These are phyloP conservation scores for Eurytoma adleriae DNA, from an alignment of 2,888 invertebrate species.

Conservation along the genomic window DNA sequence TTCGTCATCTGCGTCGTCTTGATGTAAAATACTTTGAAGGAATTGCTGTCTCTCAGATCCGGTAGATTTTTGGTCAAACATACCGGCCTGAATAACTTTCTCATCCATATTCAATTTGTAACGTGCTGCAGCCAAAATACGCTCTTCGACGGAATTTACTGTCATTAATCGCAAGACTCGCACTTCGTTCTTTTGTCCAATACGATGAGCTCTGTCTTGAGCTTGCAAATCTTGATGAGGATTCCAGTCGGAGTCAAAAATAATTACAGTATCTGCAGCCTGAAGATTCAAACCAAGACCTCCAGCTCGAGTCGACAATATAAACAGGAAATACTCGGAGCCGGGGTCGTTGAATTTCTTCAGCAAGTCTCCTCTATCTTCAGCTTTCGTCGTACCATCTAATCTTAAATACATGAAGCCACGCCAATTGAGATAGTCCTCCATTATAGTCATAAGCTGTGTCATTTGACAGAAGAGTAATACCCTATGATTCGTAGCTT, in stretches of 20 bases:
- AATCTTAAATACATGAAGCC: slow-evolving; percentile 93
- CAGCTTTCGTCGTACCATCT: slow-evolving; percentile 98
- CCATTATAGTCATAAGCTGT: slow-evolving; percentile 98
- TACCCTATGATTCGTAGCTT: slow-evolving; percentile 93
- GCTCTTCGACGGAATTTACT: slow-evolving; percentile 98
- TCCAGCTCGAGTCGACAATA: slow-evolving; percentile 97
- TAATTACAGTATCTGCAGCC: slow-evolving; percentile 98
- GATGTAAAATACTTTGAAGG: slow-evolving; percentile 94
- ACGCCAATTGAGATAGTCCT: slow-evolving; percentile 96
- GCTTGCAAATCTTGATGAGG: slow-evolving; percentile 99
- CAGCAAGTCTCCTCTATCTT: slow-evolving; percentile 96
- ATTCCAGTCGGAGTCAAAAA: slow-evolving; percentile 99
- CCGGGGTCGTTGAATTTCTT: slow-evolving; percentile 93
- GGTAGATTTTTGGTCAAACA: slow-evolving; percentile 99
- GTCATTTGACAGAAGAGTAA: slow-evolving; percentile 99
- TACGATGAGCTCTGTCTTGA: slow-evolving; percentile 99
- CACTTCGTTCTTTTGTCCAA: slow-evolving; percentile 99
- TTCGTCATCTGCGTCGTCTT: slow-evolving; percentile 96
- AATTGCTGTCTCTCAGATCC: slow-evolving; percentile 97
- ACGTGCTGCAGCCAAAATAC: slow-evolving; percentile 97
- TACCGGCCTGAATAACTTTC: slow-evolving; percentile 99
- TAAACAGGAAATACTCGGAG: slow-evolving; percentile 96
- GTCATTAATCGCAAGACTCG: slow-evolving; percentile 98
- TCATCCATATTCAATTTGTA: slow-evolving; percentile 99
- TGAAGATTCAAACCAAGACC: slow-evolving; percentile 98